Percentiles rank a stretch among this genome's conserved stretches.
These are phyloP conservation scores for Aphaenogaster floridana DNA, from an alignment of 1,140 invertebrate species.

Conservation along the genomic window DNA sequence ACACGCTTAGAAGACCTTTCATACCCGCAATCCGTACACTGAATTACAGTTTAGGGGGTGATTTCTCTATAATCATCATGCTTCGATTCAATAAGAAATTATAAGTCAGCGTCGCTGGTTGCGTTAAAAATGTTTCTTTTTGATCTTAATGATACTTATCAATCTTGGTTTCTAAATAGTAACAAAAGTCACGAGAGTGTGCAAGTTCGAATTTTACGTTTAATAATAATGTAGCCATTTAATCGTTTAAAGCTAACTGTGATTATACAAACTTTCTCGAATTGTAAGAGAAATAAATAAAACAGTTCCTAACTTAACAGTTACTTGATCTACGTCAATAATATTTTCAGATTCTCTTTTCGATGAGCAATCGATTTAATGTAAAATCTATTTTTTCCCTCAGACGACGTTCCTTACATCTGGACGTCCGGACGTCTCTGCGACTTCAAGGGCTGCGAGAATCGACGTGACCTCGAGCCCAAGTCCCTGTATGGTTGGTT, in stretches of 20 bases:
- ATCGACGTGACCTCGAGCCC: slow-evolving; percentile 94
- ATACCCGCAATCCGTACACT: not conserved
- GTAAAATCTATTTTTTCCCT: slow-evolving; percentile 68
- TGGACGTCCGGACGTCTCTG: slow-evolving; percentile 96
- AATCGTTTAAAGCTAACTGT: not conserved
- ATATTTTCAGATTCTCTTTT: not conserved
- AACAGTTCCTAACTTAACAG: not conserved
- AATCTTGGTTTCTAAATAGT: not conserved
- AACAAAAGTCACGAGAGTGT: not conserved
- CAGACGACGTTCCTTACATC: slow-evolving; percentile 96
- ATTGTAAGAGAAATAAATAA: not conserved
- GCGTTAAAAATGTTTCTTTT: not conserved
- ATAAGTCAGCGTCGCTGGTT: not conserved
- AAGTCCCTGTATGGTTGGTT: slow-evolving; percentile 96
- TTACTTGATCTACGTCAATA: not conserved
- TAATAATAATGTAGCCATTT: not conserved
- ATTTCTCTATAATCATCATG: slow-evolving; percentile 3
- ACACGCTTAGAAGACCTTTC: not conserved
- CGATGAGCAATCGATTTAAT: not conserved
- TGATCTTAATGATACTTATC: not conserved
- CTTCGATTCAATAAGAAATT: slow-evolving; percentile 21
- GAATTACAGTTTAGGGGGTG: not conserved
- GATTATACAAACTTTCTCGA: not conserved
- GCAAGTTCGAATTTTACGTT: not conserved
- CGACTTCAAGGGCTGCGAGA: slow-evolving; percentile 97